Evolutionary conservation across 2,888 invertebrate genomes (phyloP), one percentile per base, ranked within the genome.

Genomic region (Drosophila formosana): DNA sequence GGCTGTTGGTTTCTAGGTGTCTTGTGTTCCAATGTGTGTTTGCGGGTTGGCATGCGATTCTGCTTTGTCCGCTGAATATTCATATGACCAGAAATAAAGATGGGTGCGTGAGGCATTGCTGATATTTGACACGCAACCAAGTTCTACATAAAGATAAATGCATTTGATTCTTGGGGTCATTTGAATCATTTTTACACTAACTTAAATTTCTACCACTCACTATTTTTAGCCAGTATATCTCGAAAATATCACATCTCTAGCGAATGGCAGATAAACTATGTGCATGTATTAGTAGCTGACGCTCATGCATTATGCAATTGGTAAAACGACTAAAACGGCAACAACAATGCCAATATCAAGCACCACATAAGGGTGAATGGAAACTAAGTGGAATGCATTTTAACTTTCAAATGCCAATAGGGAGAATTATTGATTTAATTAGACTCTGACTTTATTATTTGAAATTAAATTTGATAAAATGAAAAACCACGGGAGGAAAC

Each of bases 261-360:
- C 28, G 7, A 23, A 30, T 13, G 39, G 61, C 45, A 30, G 65
- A 26, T 75, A 50, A 18, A n/a, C 34, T n/a, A 25, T 69, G 64
- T 49, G 50, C 61, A 62, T 58, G 69, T 65, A 55, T 65, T 72
- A 60, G 82, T 65, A 58, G 63, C 70, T 65, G 66, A 47, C 61
- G 49, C 58, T 79, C 82, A 85, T 86, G 78, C 79, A 80, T 86
- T 83, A 84, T 86, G 84, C 84, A 85, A 86, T 72, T 75, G 53
- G 51, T 61, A 25, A 56, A 65, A 65, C 43, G 43, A 50, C 61
- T 41, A 45, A 67, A 66, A 46, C 46, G 47, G 41, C 63, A 72
- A 30, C 66, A 75, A 52, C 43, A 53, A 47, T 18, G 41, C 7
- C 37, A 55, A 55, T 58, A 11, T 43, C 28, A 46, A 55, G 43